These are phyloP conservation scores for Listronotus oregonensis DNA, from an alignment of 1,140 invertebrate genomes.

Conservation along the genomic window DNA sequence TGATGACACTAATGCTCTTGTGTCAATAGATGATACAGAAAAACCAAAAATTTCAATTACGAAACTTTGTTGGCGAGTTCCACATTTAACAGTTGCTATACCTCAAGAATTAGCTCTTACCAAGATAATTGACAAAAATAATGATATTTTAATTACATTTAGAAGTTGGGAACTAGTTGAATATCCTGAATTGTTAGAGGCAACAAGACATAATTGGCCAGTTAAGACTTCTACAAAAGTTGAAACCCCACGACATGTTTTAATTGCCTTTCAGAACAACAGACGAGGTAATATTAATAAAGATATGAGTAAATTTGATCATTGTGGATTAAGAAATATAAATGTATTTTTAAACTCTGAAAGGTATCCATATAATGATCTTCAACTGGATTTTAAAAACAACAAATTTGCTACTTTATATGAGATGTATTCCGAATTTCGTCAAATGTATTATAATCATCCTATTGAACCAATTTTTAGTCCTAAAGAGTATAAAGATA, in stretches of 20 bases:
- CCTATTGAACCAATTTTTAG: too few relatives aligned
- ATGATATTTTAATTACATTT: constrained; percentile 29
- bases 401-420: constrained; percentile 26
- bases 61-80: constrained; percentile 36
- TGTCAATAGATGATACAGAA: too few relatives aligned
- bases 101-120: constrained; percentile 15
- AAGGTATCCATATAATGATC: constrained; percentile 47
- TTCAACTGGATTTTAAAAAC: constrained; percentile 36
- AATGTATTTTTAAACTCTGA: constrained; percentile 34
- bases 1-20: too few relatives aligned
- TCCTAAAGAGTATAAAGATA: too few relatives aligned
- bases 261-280: constrained; percentile 26
- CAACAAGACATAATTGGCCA: constrained; percentile 15
- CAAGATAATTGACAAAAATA: constrained; percentile 34
- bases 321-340: constrained; percentile 19
- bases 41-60: too few relatives aligned
- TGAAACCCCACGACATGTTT: constrained; percentile 17
- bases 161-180: constrained; percentile 33
- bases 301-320: constrained; percentile 12
- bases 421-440: neutral
- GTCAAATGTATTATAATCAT: too few relatives aligned
- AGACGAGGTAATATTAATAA: neutral
- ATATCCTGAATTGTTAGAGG: constrained; percentile 17
- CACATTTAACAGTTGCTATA: constrained; percentile 22
- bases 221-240: constrained; percentile 42